Base-by-base conservation (phyloP, 2,797 vertebrate species). In the Molossus molossus region DNA sequence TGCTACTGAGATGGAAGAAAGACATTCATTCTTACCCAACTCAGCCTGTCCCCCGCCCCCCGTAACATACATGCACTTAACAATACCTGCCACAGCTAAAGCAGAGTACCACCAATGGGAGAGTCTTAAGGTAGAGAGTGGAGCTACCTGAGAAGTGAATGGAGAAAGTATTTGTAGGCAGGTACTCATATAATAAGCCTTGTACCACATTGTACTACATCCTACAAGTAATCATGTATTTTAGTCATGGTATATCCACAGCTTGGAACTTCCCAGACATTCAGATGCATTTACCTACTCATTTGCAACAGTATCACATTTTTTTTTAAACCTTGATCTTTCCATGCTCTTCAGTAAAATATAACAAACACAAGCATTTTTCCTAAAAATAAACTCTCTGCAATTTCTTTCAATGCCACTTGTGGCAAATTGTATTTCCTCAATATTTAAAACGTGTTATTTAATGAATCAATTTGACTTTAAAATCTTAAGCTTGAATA, bases 381-480 rank as follows among this genome's bases (percentile, higher is more conserved):
- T 92, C 40, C 69, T 58, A 37, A 17, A 77, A 87, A 86, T 76
- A 92, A 88, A 67, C n/a, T 69, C 23, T 67, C 40, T 77, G 45
- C 65, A 53, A 58, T 91, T 94, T 77, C 79, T 76, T 76, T 91
- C 57, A 60, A 27, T 33, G 64, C 29, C 27, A 60, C 25, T 80
- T 77, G 48, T 85, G 75, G 57, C 57, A 91, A 77, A 91, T 45
- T 91, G 18, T 15, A 37, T 70, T 40, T 91, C 62, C 29, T 76
- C 11, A 37, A 13, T 89, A 77, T 85, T 87, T 57, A 89, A 96
- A 86, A 60, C 11, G 33, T 82, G 37, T 62, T 77, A 55, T 60
- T 79, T 90, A 94, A 91, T n/a, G 69, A 60, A 27, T 91, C 45
- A 53, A 64, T 29, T 84, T 91, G 72, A 76, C 48, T 94, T 92